Base-by-base conservation (phyloP, 2,888 invertebrate genomes). In the Thyatira batis region DNA sequence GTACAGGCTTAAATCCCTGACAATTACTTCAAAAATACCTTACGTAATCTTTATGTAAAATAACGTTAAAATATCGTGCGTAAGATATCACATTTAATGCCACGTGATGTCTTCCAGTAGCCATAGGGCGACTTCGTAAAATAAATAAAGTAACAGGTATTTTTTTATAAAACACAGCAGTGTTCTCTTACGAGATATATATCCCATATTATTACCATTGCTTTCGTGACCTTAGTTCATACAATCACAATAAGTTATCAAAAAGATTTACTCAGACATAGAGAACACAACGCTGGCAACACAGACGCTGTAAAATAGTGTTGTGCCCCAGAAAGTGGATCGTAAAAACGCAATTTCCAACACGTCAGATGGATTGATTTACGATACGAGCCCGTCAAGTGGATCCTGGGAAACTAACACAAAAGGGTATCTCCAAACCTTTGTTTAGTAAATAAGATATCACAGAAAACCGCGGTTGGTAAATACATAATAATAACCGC, bases 311-410 rank as follows among this genome's bases (percentile, higher is more conserved):
- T 43, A 50, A 44, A 51, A 54, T 52, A 55, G 50, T 53, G 53
- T 49, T 44, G 50, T 55, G 60, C 59, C 59, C 61, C 55, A 60
- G 57, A 61, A 56, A 54, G 52, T 27, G 51, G 57, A 56, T 61
- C 63, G 61, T 65, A 84, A 85, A 85, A 85, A 83, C 67, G 76
- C 78, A 82, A 82, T 83, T 79, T 77, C 77, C 69, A 65, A 67
- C 61, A 68, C 72, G 85, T 84, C 85, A 75, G 65, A 74, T 72
- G 70, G 85, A 85, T 84, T 86, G 85, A 86, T 86, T 85, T 86
- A 86, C 82, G 80, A 73, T 78, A 80, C 78, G 69, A 67, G 60
- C 71, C 68, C 65, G 73, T 67, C 72, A 75, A 77, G 71, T 73
- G 67, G 74, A 68, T 79, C 72, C 77, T 68, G 57, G 62, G 58